A percentile compares a stretch with the other conserved stretches of the same genome.
phyloP scores from a whole-genome alignment of 1,140 invertebrate species.

The Psilanteris sp. region DNA sequence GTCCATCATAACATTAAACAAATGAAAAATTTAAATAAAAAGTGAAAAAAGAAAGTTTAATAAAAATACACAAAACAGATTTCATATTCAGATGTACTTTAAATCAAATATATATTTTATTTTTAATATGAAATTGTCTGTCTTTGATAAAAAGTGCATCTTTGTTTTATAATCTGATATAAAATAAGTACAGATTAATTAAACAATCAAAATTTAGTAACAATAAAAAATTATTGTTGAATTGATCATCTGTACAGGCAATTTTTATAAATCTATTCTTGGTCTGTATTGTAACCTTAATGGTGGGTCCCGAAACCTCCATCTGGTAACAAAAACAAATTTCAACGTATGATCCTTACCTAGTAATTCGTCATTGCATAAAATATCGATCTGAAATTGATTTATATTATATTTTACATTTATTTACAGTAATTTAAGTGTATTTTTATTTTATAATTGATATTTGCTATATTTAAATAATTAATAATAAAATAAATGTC shows the following conservation, averaged over 20 bases:
- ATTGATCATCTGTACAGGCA: slow-evolving; percentile 6
- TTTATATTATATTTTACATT: too few species aligned
- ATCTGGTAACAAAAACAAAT: slow-evolving; percentile 98
- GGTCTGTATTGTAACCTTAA: slow-evolving; percentile 91
- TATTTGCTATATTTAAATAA: too few species aligned
- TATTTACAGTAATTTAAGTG: too few species aligned
- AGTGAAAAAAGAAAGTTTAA: too few species aligned
- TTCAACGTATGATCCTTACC: slow-evolving; percentile 99
- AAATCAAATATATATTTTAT: too few species aligned
- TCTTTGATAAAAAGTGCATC: slow-evolving; percentile 7
- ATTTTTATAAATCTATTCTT: slow-evolving; percentile 83
- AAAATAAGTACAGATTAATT: slow-evolving; percentile 10
- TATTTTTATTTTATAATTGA: too few species aligned
- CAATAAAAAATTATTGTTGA: slow-evolving; percentile 12
- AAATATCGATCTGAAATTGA: slow-evolving; percentile 96
- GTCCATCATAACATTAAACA: too few species aligned
- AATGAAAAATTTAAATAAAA: too few species aligned
- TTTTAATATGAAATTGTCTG: too few species aligned
- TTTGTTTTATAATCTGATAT: not conserved
- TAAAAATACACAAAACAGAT: too few species aligned
- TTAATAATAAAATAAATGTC: too few species aligned
- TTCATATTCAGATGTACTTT: too few species aligned
- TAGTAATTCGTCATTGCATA: slow-evolving; percentile 98
- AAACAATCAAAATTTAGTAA: slow-evolving; percentile 3
- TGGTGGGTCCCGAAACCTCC: slow-evolving; percentile 96